A percentile compares a stretch with the other conserved stretches of the same genome.
Conservation (phyloP, 2,888 invertebrate species). For the Dendrolimus pini region DNA sequence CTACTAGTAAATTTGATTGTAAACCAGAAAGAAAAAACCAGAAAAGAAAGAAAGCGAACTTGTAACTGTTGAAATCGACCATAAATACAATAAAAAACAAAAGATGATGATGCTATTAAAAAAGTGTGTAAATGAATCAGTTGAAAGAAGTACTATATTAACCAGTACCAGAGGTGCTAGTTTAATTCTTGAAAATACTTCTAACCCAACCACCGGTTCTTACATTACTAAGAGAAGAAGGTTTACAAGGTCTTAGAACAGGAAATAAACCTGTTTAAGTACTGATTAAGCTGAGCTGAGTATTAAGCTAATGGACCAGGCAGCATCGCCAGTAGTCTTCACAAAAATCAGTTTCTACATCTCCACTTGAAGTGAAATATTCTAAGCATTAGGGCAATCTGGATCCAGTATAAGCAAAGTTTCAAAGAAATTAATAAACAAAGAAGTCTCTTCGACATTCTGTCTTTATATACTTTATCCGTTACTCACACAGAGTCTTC, state of each 20-base stretch:
- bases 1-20: slow-evolving; percentile 25
- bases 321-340: slow-evolving; percentile 8
- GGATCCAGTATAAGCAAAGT: too few relatives aligned
- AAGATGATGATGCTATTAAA: too few relatives aligned
- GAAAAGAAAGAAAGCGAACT: slow-evolving; percentile 15
- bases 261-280: slow-evolving; percentile 12
- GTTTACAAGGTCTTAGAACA: neutral
- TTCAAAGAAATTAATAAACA: too few relatives aligned
- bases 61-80: slow-evolving; percentile 11
- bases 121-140: neutral
- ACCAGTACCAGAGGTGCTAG: too few relatives aligned
- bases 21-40: slow-evolving; percentile 21
- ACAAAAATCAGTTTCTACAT: too few relatives aligned
- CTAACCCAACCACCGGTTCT: neutral
- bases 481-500: too few relatives aligned
- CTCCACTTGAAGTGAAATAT: neutral
- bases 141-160: too few relatives aligned
- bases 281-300: slow-evolving; percentile 8
- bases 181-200: neutral
- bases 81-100: slow-evolving; percentile 5
- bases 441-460: too few relatives aligned
- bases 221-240: neutral
- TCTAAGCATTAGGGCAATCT: too few relatives aligned
- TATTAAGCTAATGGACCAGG: slow-evolving; percentile 8
- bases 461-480: too few relatives aligned